Evolutionary conservation across 2,113 vertebrate species (phyloP).

Genomic region (Ctenomys sociabilis): DNA sequence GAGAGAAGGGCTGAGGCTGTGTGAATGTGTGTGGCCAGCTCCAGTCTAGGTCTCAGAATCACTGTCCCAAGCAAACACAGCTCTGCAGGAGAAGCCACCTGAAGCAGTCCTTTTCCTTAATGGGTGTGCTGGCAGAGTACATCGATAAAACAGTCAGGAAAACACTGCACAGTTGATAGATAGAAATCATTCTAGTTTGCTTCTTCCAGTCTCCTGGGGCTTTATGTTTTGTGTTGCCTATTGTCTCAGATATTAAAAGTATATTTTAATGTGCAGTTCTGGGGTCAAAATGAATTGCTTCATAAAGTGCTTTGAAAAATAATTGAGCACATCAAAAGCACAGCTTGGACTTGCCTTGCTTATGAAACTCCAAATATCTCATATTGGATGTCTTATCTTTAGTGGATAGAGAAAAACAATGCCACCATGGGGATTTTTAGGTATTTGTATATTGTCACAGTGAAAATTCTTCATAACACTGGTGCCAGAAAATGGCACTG

Average conservation of each 20-base stretch:
- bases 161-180: no score
- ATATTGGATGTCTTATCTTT: background rate
- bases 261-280: conserved; percentile 45
- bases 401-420: background rate
- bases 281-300: conserved; percentile 63
- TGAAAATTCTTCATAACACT: background rate
- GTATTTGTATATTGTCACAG: no score
- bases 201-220: background rate
- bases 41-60: background rate
- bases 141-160: fast-evolving
- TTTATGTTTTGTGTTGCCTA: background rate
- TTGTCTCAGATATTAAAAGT: conserved; percentile 55
- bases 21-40: no score
- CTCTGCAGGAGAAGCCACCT: background rate
- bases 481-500: fast-evolving
- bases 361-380: conserved; percentile 13
- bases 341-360: conserved; percentile 22
- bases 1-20: background rate
- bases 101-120: background rate
- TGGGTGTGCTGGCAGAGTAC: fast-evolving
- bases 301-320: conserved; percentile 48
- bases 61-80: background rate
- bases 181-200: background rate
- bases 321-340: conserved; percentile 52
- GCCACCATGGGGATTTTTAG: background rate